Conservation (phyloP, 2,888 invertebrate species). For the Colletes collaris region DNA sequence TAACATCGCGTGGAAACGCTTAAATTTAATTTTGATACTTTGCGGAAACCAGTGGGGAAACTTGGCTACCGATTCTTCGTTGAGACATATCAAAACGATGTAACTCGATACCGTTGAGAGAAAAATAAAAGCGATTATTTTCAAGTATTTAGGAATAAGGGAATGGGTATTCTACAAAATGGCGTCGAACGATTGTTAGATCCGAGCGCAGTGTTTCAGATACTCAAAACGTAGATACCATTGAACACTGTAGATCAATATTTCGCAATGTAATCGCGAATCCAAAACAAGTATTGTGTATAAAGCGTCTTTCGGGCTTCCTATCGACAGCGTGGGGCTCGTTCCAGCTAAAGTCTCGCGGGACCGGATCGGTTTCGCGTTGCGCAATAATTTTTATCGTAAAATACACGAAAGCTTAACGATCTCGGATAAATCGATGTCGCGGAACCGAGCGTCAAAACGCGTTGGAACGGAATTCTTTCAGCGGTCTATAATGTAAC, state of each 20-base stretch:
- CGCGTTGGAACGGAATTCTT: constrained; percentile 15
- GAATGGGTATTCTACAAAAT: background rate
- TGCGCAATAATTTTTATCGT: background rate
- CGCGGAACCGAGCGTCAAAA: constrained; percentile 20
- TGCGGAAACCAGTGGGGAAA: constrained; percentile 1
- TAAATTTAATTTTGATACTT: constrained; percentile 44
- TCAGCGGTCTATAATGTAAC: constrained; percentile 22
- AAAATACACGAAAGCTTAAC: constrained; percentile 20
- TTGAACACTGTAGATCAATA: constrained; percentile 66
- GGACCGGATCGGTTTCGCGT: constrained; percentile 32
- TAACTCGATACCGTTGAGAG: constrained; percentile 34
- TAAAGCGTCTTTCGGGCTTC: constrained; percentile 65
- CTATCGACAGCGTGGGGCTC: constrained; percentile 50
- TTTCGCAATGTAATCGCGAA: constrained; percentile 56
- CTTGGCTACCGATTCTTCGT: constrained; percentile 27
- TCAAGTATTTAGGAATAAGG: constrained; percentile 49
- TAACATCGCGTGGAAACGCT: background rate
- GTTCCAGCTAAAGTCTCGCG: constrained; percentile 3
- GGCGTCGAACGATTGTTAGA: too few species aligned
- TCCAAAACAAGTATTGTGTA: constrained; percentile 36
- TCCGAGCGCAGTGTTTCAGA: constrained; percentile 43
- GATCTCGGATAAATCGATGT: background rate
- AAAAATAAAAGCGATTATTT: constrained; percentile 48
- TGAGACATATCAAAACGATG: constrained; percentile 64
- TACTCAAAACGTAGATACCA: constrained; percentile 57